Evolutionary conservation across 2,888 invertebrate species (phyloP).

Genomic region (Lysandra bellargus): DNA sequence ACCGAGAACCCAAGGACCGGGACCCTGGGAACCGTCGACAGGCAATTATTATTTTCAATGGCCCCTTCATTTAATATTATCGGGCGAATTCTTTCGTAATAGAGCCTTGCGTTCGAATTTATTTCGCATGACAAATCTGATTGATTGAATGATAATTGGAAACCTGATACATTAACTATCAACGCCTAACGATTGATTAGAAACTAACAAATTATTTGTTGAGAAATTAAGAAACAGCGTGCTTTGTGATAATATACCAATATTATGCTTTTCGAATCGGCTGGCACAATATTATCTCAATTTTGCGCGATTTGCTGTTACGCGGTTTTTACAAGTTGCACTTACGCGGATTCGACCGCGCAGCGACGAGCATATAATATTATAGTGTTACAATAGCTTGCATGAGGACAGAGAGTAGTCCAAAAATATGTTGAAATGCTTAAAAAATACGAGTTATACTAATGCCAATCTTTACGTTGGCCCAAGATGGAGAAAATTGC

Average conservation of each 20-base stretch:
- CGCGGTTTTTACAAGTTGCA: no score
- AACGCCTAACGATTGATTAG: not conserved
- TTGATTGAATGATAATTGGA: slow-evolving; percentile 27
- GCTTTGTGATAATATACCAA: not conserved
- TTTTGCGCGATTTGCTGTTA: no score
- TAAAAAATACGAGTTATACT: no score
- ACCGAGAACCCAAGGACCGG: not conserved
- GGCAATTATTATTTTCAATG: slow-evolving; percentile 6
- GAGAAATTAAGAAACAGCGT: not conserved
- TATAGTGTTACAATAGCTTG: not conserved
- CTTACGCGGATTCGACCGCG: no score
- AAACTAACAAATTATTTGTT: not conserved
- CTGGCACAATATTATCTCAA: no score
- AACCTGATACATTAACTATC: slow-evolving; percentile 8
- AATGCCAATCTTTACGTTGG: no score
- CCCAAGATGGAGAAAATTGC: no score
- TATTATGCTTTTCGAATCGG: no score
- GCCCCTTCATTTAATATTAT: slow-evolving; percentile 7
- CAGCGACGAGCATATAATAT: no score
- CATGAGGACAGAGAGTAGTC: not conserved
- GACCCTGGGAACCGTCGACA: not conserved
- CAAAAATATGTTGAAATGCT: no score
- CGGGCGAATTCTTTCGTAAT: slow-evolving; percentile 1
- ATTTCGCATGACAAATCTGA: slow-evolving; percentile 25
- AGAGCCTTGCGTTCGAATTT: slow-evolving; percentile 16